phyloP scores from a whole-genome alignment of 2,113 vertebrate species.

The Accipiter cooperii region DNA sequence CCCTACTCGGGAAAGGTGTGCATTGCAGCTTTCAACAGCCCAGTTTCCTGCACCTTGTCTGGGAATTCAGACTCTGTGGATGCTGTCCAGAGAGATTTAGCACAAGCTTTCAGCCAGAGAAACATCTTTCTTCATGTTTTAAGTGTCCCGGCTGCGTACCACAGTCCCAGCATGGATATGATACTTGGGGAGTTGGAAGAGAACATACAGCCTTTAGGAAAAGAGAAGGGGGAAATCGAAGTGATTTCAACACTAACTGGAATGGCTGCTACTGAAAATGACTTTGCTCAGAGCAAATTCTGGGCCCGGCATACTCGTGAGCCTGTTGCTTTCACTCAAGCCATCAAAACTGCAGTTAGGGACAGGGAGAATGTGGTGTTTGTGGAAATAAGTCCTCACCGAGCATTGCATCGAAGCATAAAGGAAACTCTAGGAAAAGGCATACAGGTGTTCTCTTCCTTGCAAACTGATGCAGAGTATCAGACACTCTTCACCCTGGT shows the following conservation, averaged over 20 bases:
- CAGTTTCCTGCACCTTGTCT: conserved; percentile 80
- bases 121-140: conserved; percentile 76
- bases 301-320: conserved; percentile 82
- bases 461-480: conserved; percentile 72
- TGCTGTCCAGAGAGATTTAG: conserved; percentile 63
- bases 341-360: conserved; percentile 58
- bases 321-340: conserved; percentile 78
- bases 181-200: conserved; percentile 70
- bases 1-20: conserved; percentile 69
- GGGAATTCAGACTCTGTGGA: conserved; percentile 72
- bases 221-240: conserved; percentile 58
- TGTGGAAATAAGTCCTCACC: conserved; percentile 83
- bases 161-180: conserved; percentile 82
- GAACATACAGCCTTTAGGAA: conserved; percentile 55
- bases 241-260: conserved; percentile 83
- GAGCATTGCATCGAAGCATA: conserved; percentile 77
- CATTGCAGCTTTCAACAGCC: conserved; percentile 84
- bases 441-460: conserved; percentile 68
- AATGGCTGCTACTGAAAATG: conserved; percentile 43
- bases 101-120: conserved; percentile 45
- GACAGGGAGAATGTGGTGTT: conserved; percentile 71
- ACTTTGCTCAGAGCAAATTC: conserved; percentile 76
- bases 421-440: conserved; percentile 75
- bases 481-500: conserved; percentile 65
- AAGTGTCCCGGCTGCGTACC: conserved; percentile 78